Percentiles rank a stretch among this genome's conserved stretches.
Evolutionary conservation across 2,888 invertebrate species (phyloP).

Genomic region (Caradrina kadenii): DNA sequence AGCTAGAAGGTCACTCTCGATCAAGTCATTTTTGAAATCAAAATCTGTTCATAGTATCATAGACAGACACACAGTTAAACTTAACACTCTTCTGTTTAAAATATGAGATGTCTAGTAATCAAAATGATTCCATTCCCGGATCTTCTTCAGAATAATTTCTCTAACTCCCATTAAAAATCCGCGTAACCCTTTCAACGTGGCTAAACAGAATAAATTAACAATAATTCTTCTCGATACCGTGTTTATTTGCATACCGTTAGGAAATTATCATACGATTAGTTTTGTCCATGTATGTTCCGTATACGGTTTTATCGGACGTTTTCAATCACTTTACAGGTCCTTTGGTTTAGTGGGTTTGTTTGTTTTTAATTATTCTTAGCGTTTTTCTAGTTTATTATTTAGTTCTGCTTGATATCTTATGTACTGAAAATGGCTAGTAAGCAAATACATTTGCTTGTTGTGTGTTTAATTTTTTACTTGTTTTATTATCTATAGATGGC

Average conservation of each 20-base stretch:
- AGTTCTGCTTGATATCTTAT: no score
- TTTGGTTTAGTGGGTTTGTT: conserved; percentile 27
- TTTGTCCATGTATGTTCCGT: conserved; percentile 34
- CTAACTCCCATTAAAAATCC: conserved; percentile 14
- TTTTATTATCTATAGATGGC: no score
- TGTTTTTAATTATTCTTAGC: no score
- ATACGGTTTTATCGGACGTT: conserved; percentile 43
- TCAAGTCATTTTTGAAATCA: no score
- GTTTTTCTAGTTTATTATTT: neutral
- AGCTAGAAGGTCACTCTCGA: no score
- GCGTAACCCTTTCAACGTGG: conserved; percentile 41
- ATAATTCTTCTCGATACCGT: conserved; percentile 46
- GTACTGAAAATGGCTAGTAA: no score
- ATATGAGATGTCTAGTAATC: neutral
- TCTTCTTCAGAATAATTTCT: conserved; percentile 23
- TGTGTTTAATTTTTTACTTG: no score
- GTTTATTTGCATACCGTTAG: conserved; percentile 62
- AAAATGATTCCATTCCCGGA: conserved; percentile 23
- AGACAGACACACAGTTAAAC: no score
- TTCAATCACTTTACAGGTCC: conserved; percentile 44
- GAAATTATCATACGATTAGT: conserved; percentile 62
- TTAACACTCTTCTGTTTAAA: no score
- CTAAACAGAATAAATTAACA: conserved; percentile 55
- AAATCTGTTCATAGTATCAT: no score
- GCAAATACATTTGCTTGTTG: no score